Conservation (phyloP, 2,888 invertebrate species). For the Hyles lineata region DNA sequence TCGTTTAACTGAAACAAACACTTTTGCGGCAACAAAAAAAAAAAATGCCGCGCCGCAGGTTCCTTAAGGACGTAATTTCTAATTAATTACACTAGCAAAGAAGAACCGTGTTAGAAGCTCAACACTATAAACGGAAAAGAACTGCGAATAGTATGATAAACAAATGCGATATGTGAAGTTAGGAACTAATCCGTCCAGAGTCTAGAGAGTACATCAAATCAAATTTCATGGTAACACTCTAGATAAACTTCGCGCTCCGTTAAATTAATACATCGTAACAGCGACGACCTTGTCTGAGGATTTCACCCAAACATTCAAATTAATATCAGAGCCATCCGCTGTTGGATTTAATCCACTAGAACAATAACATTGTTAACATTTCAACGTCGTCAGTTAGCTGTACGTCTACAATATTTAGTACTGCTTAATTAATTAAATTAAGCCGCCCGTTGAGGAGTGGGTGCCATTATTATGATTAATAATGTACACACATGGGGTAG, state of each 20-base stretch:
- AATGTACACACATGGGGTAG: constrained; percentile 52
- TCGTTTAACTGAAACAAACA: no score
- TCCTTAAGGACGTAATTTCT: no score
- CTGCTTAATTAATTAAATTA: constrained; percentile 78
- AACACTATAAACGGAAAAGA: not conserved
- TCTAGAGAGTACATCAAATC: constrained; percentile 50
- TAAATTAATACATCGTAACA: constrained; percentile 68
- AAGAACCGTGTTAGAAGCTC: not conserved
- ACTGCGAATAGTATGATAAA: not conserved
- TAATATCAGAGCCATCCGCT: constrained; percentile 70
- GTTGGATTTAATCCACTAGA: constrained; percentile 75
- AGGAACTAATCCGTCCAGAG: constrained; percentile 48
- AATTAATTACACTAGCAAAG: not conserved
- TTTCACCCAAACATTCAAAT: constrained; percentile 74
- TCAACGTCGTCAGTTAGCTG: constrained; percentile 72
- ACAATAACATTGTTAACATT: constrained; percentile 80
- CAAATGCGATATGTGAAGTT: constrained; percentile 42
- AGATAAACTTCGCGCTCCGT: constrained; percentile 58
- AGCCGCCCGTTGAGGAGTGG: constrained; percentile 62
- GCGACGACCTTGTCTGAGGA: constrained; percentile 64
- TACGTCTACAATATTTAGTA: constrained; percentile 72
- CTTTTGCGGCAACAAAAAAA: no score
- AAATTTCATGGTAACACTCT: constrained; percentile 54
- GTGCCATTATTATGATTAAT: constrained; percentile 76
- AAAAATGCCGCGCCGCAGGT: no score